Conservation (phyloP, 1,140 invertebrate species). For the Lepeophtheirus salmonis region DNA sequence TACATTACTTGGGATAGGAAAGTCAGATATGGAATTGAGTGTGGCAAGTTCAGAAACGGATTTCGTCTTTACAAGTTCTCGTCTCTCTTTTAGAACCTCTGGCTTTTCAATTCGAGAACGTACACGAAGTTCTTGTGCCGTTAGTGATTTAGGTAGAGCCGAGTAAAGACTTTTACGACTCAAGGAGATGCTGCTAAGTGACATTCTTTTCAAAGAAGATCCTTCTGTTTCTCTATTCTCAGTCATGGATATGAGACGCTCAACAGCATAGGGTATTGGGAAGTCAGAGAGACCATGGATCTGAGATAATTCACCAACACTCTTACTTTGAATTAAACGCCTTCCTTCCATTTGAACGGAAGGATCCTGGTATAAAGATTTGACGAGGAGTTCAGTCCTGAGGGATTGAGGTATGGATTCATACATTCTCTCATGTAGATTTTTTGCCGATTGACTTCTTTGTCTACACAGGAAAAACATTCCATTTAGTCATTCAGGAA, state of each 20-base stretch:
- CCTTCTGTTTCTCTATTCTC: not conserved
- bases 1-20: slow-evolving; percentile 15
- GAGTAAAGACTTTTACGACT: slow-evolving; percentile 1
- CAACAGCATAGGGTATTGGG: slow-evolving; percentile 6
- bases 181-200: not conserved
- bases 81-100: not conserved
- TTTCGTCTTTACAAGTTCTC: slow-evolving; percentile 4
- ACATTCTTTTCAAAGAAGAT: not conserved
- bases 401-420: slow-evolving; percentile 3
- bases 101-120: slow-evolving; percentile 1
- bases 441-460: slow-evolving; percentile 15
- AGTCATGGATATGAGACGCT: not conserved
- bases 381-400: slow-evolving; percentile 1
- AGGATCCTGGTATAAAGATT: not conserved
- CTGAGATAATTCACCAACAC: slow-evolving; percentile 11
- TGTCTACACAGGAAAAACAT: slow-evolving; percentile 1
- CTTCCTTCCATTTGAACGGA: not conserved
- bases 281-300: slow-evolving; percentile 11
- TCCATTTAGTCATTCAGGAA: not conserved
- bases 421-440: slow-evolving; percentile 2
- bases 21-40: slow-evolving; percentile 13
- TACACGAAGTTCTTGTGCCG: not conserved
- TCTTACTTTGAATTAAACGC: slow-evolving; percentile 3
- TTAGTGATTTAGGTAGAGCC: slow-evolving; percentile 3
- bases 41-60: slow-evolving; percentile 12